Percentiles rank a stretch among this genome's conserved stretches.
phyloP scores from a whole-genome alignment of 1,140 invertebrate genomes.

The Drosophila equinoxialis region DNA sequence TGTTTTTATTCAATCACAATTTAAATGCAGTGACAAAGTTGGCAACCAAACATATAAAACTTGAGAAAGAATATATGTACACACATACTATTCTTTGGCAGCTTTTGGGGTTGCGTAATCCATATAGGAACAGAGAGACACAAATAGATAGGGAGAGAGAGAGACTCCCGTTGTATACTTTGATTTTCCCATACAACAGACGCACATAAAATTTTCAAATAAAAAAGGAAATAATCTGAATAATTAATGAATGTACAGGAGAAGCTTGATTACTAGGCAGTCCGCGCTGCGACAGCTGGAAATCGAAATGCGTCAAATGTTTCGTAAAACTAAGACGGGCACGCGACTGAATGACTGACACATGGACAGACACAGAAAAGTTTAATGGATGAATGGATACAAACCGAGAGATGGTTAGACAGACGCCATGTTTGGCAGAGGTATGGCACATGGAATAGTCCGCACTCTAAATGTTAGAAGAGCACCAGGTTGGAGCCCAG shows the following conservation, averaged over 20 bases:
- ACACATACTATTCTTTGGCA: neutral
- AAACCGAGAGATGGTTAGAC: conserved; percentile 13
- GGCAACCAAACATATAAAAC: neutral
- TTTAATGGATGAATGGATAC: conserved; percentile 36
- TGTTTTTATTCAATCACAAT: conserved; percentile 70
- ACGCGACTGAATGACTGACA: conserved; percentile 10
- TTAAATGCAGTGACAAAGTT: conserved; percentile 49
- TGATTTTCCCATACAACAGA: neutral
- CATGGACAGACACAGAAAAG: conserved; percentile 21
- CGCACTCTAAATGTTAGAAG: conserved; percentile 1
- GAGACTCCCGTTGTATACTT: neutral
- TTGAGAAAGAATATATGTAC: neutral
- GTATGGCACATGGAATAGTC: conserved; percentile 41
- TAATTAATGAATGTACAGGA: conserved; percentile 53
- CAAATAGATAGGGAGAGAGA: too few relatives aligned
- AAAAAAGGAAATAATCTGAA: conserved; percentile 37
- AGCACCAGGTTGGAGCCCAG: conserved; percentile 7
- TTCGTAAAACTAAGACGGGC: conserved; percentile 42
- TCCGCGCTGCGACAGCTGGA: conserved; percentile 26
- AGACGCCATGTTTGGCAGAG: conserved; percentile 10
- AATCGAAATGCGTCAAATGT: conserved; percentile 60
- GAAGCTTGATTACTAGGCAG: conserved; percentile 12
- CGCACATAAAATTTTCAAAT: conserved; percentile 51
- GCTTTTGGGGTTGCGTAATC: neutral
- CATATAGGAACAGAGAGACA: neutral